A percentile compares a stretch with the other conserved stretches of the same genome.
These are phyloP conservation scores for Labroides dimidiatus DNA, from an alignment of 2,797 vertebrate genomes.

Conservation along the genomic window DNA sequence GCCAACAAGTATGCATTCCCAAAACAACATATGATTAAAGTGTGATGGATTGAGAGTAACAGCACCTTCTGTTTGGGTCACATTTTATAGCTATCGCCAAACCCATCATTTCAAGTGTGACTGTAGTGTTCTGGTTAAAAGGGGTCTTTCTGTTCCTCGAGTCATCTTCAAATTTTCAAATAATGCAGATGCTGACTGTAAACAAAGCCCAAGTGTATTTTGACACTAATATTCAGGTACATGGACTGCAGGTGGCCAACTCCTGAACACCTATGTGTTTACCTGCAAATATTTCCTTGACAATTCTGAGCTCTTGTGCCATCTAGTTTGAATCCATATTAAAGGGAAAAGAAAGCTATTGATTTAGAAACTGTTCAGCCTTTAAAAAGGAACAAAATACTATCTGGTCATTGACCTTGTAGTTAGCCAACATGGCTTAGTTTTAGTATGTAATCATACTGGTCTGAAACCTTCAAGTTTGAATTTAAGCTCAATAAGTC, in stretches of 20 bases:
- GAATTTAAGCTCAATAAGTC: too few species aligned
- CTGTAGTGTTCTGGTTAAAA: conserved; percentile 25
- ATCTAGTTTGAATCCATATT: too few species aligned
- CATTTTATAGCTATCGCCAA: conserved; percentile 47
- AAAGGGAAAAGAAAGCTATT: too few species aligned
- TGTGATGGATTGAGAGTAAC: conserved; percentile 55
- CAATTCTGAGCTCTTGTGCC: not conserved
- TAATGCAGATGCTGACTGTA: conserved; percentile 32
- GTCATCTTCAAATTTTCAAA: conserved; percentile 23
- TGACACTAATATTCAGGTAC: conserved; percentile 28
- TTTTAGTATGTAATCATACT: too few species aligned
- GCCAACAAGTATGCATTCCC: conserved; percentile 19
- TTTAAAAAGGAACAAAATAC: too few species aligned
- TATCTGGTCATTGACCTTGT: too few species aligned
- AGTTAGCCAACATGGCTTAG: too few species aligned
- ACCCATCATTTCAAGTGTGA: conserved; percentile 43
- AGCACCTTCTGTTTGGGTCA: conserved; percentile 52
- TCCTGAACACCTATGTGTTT: not conserved
- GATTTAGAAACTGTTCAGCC: too few species aligned
- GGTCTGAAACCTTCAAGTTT: too few species aligned
- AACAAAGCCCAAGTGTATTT: conserved; percentile 33
- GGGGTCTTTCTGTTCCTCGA: not conserved
- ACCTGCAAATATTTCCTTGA: not conserved
- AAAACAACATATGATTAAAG: conserved; percentile 44
- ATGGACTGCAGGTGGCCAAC: not conserved